These are phyloP conservation scores for Neosilurus mollespiculum DNA, from an alignment of 2,797 vertebrate species.

Conservation along the genomic window DNA sequence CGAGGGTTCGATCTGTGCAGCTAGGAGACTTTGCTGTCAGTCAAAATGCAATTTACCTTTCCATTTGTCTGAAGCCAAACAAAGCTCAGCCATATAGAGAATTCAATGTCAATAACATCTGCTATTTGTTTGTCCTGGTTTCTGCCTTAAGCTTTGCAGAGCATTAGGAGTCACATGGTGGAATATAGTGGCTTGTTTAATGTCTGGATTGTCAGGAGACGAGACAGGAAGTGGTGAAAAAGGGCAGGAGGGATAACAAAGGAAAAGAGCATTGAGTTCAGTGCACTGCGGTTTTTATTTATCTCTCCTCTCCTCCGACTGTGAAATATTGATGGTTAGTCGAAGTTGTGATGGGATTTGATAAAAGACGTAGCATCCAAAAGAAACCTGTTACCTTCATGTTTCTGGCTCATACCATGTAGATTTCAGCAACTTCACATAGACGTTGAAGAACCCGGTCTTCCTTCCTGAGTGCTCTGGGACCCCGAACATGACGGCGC, in stretches of 20 bases:
- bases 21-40: slow-evolving; percentile 26
- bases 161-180: slow-evolving; percentile 41
- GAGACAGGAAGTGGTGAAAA: slow-evolving; percentile 35
- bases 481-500: not conserved
- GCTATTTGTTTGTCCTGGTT: slow-evolving; percentile 48
- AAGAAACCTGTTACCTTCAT: not conserved
- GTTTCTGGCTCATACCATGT: not conserved
- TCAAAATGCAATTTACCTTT: slow-evolving; percentile 45
- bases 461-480: not conserved
- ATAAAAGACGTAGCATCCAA: not conserved
- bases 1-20: slow-evolving; percentile 16
- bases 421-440: not conserved
- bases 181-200: slow-evolving; percentile 43
- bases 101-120: slow-evolving; percentile 45
- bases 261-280: slow-evolving; percentile 26
- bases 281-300: not conserved
- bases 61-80: slow-evolving; percentile 43
- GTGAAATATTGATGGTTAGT: slow-evolving; percentile 1
- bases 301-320: not conserved
- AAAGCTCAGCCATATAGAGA: slow-evolving; percentile 41
- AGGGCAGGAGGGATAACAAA: slow-evolving; percentile 43
- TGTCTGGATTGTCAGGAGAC: slow-evolving; percentile 34
- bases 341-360: not conserved
- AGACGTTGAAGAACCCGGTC: not conserved
- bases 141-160: slow-evolving; percentile 35